Conservation (phyloP, 2,888 invertebrate species). For the Laspeyria flexula region DNA sequence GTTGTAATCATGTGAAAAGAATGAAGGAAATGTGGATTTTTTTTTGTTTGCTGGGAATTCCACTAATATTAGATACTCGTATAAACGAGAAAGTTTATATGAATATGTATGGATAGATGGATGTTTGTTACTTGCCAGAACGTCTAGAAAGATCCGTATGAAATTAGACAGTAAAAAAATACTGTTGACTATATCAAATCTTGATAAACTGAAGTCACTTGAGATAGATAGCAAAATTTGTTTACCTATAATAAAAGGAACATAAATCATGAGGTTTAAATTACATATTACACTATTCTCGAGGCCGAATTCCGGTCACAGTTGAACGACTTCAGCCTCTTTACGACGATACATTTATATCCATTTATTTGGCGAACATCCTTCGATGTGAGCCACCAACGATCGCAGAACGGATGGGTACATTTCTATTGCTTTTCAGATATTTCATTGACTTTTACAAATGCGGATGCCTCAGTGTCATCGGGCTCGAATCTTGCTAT, state of each 20-base stretch:
- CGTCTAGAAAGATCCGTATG: no score
- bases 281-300: conserved; percentile 31
- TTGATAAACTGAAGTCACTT: no score
- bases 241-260: neutral
- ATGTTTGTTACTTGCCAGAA: no score
- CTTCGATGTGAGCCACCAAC: conserved; percentile 51
- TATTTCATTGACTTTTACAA: conserved; percentile 68
- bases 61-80: no score
- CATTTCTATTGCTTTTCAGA: conserved; percentile 64
- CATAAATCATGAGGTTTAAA: conserved; percentile 24
- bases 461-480: conserved; percentile 58
- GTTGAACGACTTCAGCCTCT: conserved; percentile 46
- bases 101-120: neutral
- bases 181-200: no score
- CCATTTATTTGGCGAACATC: conserved; percentile 63
- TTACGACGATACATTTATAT: conserved; percentile 61
- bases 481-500: conserved; percentile 45
- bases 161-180: no score
- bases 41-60: no score
- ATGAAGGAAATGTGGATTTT: neutral
- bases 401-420: conserved; percentile 59
- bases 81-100: no score
- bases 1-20: conserved; percentile 6
- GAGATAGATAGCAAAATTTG: no score
- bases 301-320: conserved; percentile 44